Evolutionary conservation across 2,888 invertebrate species (phyloP).

Genomic region (Stegana nigrithorax): DNA sequence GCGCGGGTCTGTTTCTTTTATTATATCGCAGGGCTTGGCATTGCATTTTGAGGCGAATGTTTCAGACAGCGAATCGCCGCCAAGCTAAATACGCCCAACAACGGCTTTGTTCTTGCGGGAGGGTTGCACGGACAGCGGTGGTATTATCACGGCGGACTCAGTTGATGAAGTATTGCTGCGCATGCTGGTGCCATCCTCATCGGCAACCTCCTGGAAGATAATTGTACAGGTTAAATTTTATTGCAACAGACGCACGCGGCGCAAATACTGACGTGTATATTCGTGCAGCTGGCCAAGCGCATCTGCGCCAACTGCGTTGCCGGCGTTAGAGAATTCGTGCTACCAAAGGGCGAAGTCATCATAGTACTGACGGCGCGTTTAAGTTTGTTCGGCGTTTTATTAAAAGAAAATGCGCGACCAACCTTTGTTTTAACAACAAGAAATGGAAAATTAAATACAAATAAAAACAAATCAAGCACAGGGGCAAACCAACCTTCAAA

Average conservation of each 20-base stretch:
- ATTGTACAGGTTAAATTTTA: not conserved
- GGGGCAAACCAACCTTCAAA: constrained; percentile 73
- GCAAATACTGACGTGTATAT: constrained; percentile 82
- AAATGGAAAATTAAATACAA: constrained; percentile 26
- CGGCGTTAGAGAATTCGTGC: constrained; percentile 84
- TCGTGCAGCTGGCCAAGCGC: constrained; percentile 87
- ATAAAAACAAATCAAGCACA: constrained; percentile 34
- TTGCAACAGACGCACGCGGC: too few relatives aligned
- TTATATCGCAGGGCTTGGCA: too few relatives aligned
- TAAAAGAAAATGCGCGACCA: constrained; percentile 94
- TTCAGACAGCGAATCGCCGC: too few relatives aligned
- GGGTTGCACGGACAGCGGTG: constrained; percentile 87
- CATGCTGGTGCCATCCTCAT: constrained; percentile 69
- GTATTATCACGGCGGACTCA: constrained; percentile 73
- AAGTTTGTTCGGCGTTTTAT: constrained; percentile 92
- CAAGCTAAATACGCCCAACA: constrained; percentile 71
- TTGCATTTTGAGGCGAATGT: constrained; percentile 22
- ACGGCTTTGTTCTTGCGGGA: constrained; percentile 82
- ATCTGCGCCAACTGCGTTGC: constrained; percentile 87
- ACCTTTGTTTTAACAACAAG: too few relatives aligned
- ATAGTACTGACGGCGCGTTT: constrained; percentile 95
- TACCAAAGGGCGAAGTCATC: constrained; percentile 91
- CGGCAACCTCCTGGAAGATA: constrained; percentile 76
- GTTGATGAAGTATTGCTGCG: constrained; percentile 67
- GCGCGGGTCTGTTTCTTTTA: too few relatives aligned